A percentile compares a stretch with the other conserved stretches of the same genome.
Evolutionary conservation across 2,113 vertebrate species (phyloP).

Genomic region (Oplegnathus fasciatus): DNA sequence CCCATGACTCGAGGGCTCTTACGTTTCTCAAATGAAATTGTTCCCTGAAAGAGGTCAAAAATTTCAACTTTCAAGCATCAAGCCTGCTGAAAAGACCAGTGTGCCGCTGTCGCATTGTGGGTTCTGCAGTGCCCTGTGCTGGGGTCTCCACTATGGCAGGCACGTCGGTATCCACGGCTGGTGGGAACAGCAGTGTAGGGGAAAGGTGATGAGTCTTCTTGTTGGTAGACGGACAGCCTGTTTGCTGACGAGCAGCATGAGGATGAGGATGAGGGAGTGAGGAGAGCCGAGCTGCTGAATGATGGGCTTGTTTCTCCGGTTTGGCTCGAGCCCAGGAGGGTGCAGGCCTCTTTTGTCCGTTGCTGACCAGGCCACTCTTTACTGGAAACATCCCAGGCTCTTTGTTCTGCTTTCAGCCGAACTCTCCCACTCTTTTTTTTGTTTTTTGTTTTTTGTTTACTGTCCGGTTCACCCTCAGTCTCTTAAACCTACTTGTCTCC

Average conservation of each 20-base stretch:
- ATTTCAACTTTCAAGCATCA: not conserved
- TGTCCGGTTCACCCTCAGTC: not conserved
- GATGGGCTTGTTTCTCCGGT: conserved; percentile 45
- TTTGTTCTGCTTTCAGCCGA: conserved; percentile 39
- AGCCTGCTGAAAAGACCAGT: not conserved
- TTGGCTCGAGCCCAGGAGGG: conserved; percentile 42
- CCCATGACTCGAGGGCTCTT: not conserved
- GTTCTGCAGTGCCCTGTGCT: not conserved
- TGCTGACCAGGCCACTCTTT: conserved; percentile 34
- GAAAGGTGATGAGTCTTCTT: conserved; percentile 22
- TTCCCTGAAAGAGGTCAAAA: not conserved
- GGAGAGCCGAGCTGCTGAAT: conserved; percentile 42
- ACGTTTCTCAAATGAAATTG: not conserved
- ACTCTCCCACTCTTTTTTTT: not conserved
- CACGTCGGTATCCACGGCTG: not conserved
- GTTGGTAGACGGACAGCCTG: not conserved
- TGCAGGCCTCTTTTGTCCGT: conserved; percentile 43
- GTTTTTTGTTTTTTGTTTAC: not conserved
- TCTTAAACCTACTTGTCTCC: not conserved
- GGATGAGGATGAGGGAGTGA: conserved; percentile 12
- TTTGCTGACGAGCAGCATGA: conserved; percentile 46
- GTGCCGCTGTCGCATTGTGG: conserved; percentile 8
- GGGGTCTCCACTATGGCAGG: not conserved
- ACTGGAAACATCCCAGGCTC: conserved; percentile 50
- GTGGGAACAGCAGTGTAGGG: not conserved